These are phyloP conservation scores for Diuraphis noxia DNA, from an alignment of 1,140 invertebrate genomes.

Conservation along the genomic window DNA sequence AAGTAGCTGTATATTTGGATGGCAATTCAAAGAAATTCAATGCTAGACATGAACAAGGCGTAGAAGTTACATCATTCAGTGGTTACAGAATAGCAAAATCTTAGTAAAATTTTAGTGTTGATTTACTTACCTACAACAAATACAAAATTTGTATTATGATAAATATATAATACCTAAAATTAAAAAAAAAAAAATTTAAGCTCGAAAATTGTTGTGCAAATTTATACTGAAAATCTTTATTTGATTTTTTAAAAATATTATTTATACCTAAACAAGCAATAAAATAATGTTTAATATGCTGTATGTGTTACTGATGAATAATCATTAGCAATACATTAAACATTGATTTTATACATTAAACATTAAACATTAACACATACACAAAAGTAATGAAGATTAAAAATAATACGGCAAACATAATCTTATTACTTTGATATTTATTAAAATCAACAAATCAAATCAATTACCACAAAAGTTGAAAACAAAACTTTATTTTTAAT, in stretches of 20 bases:
- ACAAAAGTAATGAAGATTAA: not conserved
- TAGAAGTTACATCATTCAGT: constrained; percentile 28
- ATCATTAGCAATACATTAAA: not conserved
- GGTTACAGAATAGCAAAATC: constrained; percentile 43
- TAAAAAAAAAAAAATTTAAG: not conserved
- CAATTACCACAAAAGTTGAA: not conserved
- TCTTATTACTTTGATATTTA: not conserved
- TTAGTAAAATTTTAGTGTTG: not conserved
- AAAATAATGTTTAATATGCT: not conserved
- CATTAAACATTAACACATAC: not conserved
- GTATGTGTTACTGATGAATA: not conserved
- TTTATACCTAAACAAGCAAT: not conserved
- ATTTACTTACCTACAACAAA: not conserved
- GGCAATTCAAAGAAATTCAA: constrained; percentile 16
- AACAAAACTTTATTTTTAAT: not conserved
- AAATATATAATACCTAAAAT: not conserved
- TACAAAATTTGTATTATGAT: not conserved
- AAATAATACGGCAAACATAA: not conserved
- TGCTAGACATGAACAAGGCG: not conserved
- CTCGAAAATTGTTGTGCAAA: not conserved
- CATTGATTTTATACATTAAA: not conserved
- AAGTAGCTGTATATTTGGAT: constrained; percentile 20
- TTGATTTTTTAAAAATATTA: not conserved
- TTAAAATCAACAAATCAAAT: not conserved
- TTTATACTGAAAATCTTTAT: not conserved